These are phyloP conservation scores for Parasteatoda tepidariorum DNA, from an alignment of 1,140 invertebrate genomes.

Conservation along the genomic window DNA sequence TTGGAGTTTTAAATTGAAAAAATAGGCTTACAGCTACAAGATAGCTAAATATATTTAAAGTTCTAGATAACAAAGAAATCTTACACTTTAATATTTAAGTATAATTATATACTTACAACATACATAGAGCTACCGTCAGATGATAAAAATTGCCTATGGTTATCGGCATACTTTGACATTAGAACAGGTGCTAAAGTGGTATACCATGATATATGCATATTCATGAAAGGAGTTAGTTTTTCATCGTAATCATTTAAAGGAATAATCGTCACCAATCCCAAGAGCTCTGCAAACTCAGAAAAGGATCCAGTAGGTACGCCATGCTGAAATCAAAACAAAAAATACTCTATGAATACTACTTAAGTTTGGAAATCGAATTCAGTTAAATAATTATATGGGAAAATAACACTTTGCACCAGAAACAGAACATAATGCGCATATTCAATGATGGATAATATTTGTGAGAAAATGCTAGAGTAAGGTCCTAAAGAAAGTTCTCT, in stretches of 20 bases:
- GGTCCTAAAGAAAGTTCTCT: too few species aligned
- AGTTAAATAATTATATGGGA: background rate
- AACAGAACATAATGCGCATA: background rate
- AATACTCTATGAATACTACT: background rate
- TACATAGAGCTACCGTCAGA: constrained; percentile 75
- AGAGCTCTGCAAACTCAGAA: constrained; percentile 77
- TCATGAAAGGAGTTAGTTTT: constrained; percentile 73
- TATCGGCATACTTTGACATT: constrained; percentile 74
- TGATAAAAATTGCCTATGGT: constrained; percentile 74
- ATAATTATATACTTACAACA: constrained; percentile 69
- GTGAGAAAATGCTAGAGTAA: too few species aligned
- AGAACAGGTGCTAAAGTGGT: constrained; percentile 75
- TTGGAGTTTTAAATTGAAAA: too few species aligned
- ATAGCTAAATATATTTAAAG: too few species aligned
- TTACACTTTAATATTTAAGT: too few species aligned
- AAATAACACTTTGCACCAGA: background rate
- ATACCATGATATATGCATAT: constrained; percentile 78
- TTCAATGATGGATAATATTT: background rate
- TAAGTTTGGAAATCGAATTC: background rate
- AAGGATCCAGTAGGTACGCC: background rate
- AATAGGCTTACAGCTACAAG: too few species aligned
- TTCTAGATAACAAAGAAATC: too few species aligned
- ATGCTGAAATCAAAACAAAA: constrained; percentile 11
- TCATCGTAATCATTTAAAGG: constrained; percentile 74
- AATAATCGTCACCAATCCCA: constrained; percentile 74